Evolutionary conservation across 2,888 invertebrate species (phyloP).

Genomic region (Euplagia quadripunctaria): DNA sequence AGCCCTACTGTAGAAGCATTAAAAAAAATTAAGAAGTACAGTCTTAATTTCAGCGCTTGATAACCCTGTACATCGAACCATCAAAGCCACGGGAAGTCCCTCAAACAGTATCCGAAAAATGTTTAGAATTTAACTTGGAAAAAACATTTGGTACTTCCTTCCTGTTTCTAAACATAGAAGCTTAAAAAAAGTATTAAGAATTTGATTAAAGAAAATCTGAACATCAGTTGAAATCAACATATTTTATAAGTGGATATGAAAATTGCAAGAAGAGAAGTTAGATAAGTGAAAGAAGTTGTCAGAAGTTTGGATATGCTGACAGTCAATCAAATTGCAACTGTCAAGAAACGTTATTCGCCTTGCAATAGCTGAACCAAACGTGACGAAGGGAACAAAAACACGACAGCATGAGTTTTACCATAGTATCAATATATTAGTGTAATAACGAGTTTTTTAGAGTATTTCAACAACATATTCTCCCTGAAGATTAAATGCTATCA

Average conservation of each 20-base stretch:
- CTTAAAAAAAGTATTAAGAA: background rate
- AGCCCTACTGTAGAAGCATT: background rate
- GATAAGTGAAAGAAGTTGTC: no score
- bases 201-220: background rate
- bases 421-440: background rate
- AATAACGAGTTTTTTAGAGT: background rate
- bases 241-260: background rate
- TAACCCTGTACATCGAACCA: slow-evolving; percentile 41
- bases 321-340: no score
- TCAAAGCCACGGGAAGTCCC: slow-evolving; percentile 39
- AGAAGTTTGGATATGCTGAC: no score
- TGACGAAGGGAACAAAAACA: no score
- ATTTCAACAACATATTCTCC: background rate
- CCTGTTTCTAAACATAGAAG: slow-evolving; percentile 44
- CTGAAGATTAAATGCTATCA: background rate
- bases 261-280: no score
- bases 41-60: slow-evolving; percentile 15
- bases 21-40: background rate
- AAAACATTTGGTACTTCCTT: slow-evolving; percentile 49
- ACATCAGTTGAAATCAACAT: background rate
- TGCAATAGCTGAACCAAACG: no score
- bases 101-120: slow-evolving; percentile 32
- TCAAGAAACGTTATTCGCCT: no score
- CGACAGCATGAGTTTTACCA: no score
- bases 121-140: slow-evolving; percentile 40